Base-by-base conservation (phyloP, 2,797 vertebrate genomes). In the Coracias cyanogaster region DNA sequence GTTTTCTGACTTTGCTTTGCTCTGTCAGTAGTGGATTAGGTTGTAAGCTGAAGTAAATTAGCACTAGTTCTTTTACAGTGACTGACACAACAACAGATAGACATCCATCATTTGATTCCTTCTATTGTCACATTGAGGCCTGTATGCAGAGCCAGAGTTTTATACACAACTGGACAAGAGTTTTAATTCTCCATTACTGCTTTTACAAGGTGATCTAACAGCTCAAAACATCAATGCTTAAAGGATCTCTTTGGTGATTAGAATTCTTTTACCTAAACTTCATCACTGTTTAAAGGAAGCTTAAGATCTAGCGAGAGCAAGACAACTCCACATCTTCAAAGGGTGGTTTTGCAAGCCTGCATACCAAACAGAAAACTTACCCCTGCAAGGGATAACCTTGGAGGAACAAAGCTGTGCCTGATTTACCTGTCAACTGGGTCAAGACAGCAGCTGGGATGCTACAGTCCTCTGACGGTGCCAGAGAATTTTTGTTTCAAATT, bases 251-350 rank as follows among this genome's bases (percentile, higher is more conserved):
- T 97, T 96, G 82, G 96, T 96, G 88, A 96, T 95, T 95, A 96
- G 46, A 97, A 94, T 35, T 79, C 45, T 95, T 96, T 95, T 93
- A 70, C 52, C 39, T 83, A 83, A 95, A 93, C 73, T 97, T 97
- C 84, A 89, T 71, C 61, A 86, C 20, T 81, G 62, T 97, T 97
- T 96, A 95, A 97, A 97, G 93, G 84, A 90, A 96, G 83, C 86
- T 94, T 97, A 96, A 97, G 93, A 96, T 97, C 92, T 95, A 94
- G 41, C 7, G 41, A 67, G 58, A 97, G 54, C 72, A 86, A 95
- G 89, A 95, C 83, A 95, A 62, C 51, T 58, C 49, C 66, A 22
- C 55, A 39, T 85, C 93, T 97, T 98, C 96, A 98, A 98, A 97
- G 86, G 17, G 5, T 60, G 39, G 3, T 49, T 88, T 94, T 90